Base-by-base conservation (phyloP, 2,888 invertebrate genomes). In the Drosophila suboccidentalis region DNA sequence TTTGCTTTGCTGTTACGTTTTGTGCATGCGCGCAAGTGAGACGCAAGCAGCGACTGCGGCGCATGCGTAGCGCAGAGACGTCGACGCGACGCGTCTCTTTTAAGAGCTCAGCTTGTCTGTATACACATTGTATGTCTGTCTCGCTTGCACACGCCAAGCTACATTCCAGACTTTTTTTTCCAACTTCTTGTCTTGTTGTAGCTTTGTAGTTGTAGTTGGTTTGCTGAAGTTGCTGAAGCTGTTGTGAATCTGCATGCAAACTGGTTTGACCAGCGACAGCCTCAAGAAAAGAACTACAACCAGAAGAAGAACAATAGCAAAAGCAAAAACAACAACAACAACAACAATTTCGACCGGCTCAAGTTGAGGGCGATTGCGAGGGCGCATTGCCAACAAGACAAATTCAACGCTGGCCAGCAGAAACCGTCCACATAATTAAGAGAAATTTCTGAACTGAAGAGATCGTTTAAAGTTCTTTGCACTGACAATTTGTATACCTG, bases 211-310 rank as follows among this genome's bases (percentile, higher is more conserved):
- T 46, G 32, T 49, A 11, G 61, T 59, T 75, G 36, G 59, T 57
- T 39, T 43, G 57, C 49, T 59, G 41, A 49, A 49, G 58, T 44
- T 39, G 59, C 32, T 51, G 15, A 50, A 60, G 70, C 60, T 39
- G 46, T 54, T 60, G 47, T 60, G 43, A 67, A 74, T 80, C 72
- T 80, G 81, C 78, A 77, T 67, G 59, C 51, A 77, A 84, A 84
- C 84, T 86, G 86, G 84, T 84, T 84, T 84, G 76, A 89, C 83
- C 83, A 81, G 75, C 88, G 62, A 8, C 60, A 61, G 38, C 39
- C 26, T n/a, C 38, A 32, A 9, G 9, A 57, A 29, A 57, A 29
- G 8, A n/a, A 5, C 3, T 41, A 11, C n/a, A 22, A 9, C 5
- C 19, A n/a, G 1, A 19, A 19, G 22, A 19, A 36, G 9, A 51